A percentile compares a stretch with the other conserved stretches of the same genome.
phyloP scores from a whole-genome alignment of 2,113 vertebrate species.

The Pavo muticus region DNA sequence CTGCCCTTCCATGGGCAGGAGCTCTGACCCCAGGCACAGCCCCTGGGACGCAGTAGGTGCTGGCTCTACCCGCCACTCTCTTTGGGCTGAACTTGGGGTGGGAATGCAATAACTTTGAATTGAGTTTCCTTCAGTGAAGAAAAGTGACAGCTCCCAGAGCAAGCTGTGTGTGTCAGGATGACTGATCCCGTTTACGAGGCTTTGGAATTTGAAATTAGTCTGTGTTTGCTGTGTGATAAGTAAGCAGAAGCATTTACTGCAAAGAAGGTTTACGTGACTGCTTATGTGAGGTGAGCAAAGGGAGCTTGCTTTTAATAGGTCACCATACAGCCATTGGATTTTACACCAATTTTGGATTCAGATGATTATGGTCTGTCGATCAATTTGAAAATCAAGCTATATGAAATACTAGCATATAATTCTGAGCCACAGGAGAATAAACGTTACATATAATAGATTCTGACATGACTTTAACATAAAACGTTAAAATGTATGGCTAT shows the following conservation, averaged over 20 bases:
- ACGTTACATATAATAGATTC: neutral
- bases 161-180: neutral
- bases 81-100: neutral
- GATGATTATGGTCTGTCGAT: neutral
- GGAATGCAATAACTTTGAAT: neutral
- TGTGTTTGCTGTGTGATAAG: neutral
- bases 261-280: neutral
- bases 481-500: neutral
- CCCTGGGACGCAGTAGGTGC: neutral
- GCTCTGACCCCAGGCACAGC: accelerated
- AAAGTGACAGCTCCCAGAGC: neutral
- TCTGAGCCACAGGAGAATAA: slow-evolving; percentile 6
- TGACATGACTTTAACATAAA: slow-evolving; percentile 17
- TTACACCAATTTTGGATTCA: neutral
- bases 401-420: neutral
- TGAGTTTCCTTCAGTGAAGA: neutral
- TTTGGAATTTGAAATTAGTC: neutral
- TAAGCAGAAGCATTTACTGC: neutral
- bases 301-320: neutral
- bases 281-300: neutral
- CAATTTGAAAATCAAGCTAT: slow-evolving; percentile 27
- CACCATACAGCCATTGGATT: neutral
- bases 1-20: accelerated
- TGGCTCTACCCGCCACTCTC: neutral
- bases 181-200: accelerated